Base-by-base conservation (phyloP, 2,113 vertebrate species). In the Periophthalmus modestus region DNA sequence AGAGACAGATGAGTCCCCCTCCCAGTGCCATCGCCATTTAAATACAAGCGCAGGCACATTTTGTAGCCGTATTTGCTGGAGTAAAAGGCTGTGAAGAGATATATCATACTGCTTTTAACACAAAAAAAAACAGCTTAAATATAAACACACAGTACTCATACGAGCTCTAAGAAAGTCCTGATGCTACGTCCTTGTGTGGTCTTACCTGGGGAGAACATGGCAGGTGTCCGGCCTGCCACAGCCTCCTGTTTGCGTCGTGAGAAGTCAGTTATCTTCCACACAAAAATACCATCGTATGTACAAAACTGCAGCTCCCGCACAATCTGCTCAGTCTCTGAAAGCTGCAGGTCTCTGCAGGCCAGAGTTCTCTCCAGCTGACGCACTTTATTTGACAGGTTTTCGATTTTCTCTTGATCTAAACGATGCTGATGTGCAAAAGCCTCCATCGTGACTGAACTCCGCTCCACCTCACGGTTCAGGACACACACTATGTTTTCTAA, bases 1-100 rank as follows among this genome's bases (percentile, higher is more conserved):
- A 98, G 91, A 0, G 97, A 98, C 0, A 98, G 93, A 68, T 98
- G 97, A 0, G 96, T 95, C 0, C 96, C 95, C 0, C 97, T 94
- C 0, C 97, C 97, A 0, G 96, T 97, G 77, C 97, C 97, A 0
- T 98, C 97, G 0, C 97, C 97, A 0, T 98, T 98, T 88, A 98
- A 87, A 85, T 98, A 98, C 24, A 96, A 82, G 0, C 97, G 93
- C 77, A 98, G 91, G 63, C 97, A 97, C 97, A 98, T 98, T 93
- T 96, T 97, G 91, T 98, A 98, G 75, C 97, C 97, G 0, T 98
- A 98, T 77, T 96, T 96, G 91, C 95, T 96, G 0, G 97, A 97
- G 84, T 97, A 98, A 93, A 98, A 98, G 5, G 95, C 97, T 95
- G 89, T 0, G 36, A n/a, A 70, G 18, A 10, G 13, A 34, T 0